Base-by-base conservation (phyloP, 2,113 vertebrate species). In the Salvelinus sp. region DNA sequence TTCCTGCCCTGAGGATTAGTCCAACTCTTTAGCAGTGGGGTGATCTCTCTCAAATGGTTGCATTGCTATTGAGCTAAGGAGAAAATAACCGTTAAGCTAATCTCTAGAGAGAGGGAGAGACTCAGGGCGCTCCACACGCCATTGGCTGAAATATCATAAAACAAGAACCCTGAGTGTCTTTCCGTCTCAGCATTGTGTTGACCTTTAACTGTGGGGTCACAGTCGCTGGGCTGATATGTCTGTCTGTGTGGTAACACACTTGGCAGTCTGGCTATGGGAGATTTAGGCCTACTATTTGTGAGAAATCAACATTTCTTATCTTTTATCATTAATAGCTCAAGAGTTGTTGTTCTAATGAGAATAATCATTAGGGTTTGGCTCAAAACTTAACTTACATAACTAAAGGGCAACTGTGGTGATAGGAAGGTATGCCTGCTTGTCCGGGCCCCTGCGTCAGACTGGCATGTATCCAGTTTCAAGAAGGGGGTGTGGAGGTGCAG, bases 391-490 rank as follows among this genome's bases (percentile, higher is more conserved):
- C 64, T 58, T 66, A 63, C 10, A 16, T 33, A 38, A 9, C 38
- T 22, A 7, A 62, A 62, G 5, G 58, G 6, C 5, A 62, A 2
- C 20, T 63, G 20, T 63, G 20, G 60, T 23, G 20, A 73, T 50
- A 23, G 60, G n/a, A 16, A 48, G 64, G 58, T 5, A 18, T 30
- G 22, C 25, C 22, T 54, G 50, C 50, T 14, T 54, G 50, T 16
- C 48, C 14, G 14, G 48, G 48, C 12, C 14, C 16, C 50, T 75
- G 69, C 30, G 57, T 74, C 71, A 76, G 14, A 13, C 68, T 33
- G 70, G 22, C 47, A 75, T 65, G 67, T 74, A 67, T 83, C 67
- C 69, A n/a, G 65, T 83, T 77, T 83, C 82, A 77, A 6, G 14
- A 20, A 66, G 50, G 23, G 44, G 60, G 48, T 57, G 13, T 9